Conservation (phyloP, 2,113 vertebrate species). For the Aspiorhynchus laticeps region DNA sequence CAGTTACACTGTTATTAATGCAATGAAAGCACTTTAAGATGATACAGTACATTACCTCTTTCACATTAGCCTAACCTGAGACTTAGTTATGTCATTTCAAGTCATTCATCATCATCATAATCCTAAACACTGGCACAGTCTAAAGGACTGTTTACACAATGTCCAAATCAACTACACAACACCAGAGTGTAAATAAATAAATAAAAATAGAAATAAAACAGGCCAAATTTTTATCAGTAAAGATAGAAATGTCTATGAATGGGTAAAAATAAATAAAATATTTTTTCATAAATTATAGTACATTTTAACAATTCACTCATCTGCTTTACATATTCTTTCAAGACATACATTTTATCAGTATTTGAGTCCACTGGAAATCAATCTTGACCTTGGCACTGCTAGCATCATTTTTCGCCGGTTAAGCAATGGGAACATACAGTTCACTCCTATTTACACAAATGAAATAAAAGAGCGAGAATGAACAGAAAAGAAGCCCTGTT, state of each 20-base stretch:
- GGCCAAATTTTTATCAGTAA: no score
- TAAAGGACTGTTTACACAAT: neutral
- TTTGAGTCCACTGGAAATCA: neutral
- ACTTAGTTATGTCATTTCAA: neutral
- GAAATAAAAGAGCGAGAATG: neutral
- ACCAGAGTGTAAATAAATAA: neutral
- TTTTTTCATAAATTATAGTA: no score
- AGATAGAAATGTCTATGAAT: no score
- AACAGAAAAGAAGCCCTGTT: neutral
- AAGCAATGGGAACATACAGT: neutral
- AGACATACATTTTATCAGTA: neutral
- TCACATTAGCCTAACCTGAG: neutral
- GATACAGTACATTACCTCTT: neutral
- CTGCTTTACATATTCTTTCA: neutral
- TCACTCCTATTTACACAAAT: conserved; percentile 3
- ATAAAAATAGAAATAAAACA: no score
- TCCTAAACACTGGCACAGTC: neutral
- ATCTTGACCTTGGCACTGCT: neutral
- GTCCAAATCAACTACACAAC: neutral
- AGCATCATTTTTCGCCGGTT: neutral
- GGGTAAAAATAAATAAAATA: no score
- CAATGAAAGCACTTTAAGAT: neutral
- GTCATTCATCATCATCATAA: neutral
- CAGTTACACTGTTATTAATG: neutral
- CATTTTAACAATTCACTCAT: no score